Base-by-base conservation (phyloP, 2,888 invertebrate genomes). In the Melieria picta region DNA sequence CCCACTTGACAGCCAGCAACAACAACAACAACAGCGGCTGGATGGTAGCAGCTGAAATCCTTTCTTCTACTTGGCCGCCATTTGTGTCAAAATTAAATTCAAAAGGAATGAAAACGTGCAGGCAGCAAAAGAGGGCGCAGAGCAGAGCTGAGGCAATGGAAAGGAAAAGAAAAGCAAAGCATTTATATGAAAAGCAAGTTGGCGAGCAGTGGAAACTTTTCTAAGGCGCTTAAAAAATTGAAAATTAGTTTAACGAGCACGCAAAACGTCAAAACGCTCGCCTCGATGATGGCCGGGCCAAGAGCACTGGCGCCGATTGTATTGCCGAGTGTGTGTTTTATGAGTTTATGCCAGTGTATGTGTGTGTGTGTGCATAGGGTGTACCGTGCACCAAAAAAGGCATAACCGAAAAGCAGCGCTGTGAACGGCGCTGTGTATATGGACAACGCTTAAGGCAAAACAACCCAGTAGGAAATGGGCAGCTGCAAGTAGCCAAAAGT, bases 191-290 rank as follows among this genome's bases (percentile, higher is more conserved):
- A 66, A 60, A 60, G 43, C 58, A 67, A 60, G 60, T 13, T 60
- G 58, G 60, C 50, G 62, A 52, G 62, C 55, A 60, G 61, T 55
- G 46, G 62, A 69, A 62, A 52, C 52, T 52, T 52, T 52, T 52
- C 9, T 52, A 52, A 52, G 52, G 52, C 52, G 52, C 52, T 52
- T 52, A 52, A 61, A 63, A 69, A 62, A 69, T 69, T 69, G 69
- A 69, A 69, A 69, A 69, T 69, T 69, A 69, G 69, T 69, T 69
- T 69, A 69, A 69, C 69, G 62, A 69, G 69, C 69, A 62, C 55
- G 46, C 69, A 56, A 62, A 63, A 62, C 69, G 62, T 62, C 69
- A 56, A 42, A 61, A 7, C 42, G 9, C n/a, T 30, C 5, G 30
- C 30, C 30, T 30, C 30, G 30, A 30, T 30, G 30, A 30, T 30